phyloP scores from a whole-genome alignment of 2,113 vertebrate species.

The Gobiocypris rarus region DNA sequence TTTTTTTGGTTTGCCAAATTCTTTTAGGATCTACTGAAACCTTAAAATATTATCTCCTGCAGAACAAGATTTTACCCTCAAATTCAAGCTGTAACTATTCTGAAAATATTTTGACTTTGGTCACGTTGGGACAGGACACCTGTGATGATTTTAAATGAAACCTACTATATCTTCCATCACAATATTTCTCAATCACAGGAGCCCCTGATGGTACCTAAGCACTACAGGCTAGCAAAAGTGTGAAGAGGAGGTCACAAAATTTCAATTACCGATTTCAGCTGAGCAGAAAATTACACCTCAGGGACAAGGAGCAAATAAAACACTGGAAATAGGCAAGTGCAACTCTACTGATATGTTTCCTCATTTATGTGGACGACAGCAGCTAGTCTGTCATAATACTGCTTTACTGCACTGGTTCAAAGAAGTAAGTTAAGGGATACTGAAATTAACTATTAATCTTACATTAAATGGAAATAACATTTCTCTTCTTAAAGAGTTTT shows the following conservation, averaged over 20 bases:
- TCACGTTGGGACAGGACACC: not conserved
- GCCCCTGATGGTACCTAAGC: not conserved
- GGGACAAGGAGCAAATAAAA: constrained; percentile 46
- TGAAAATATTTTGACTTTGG: not conserved
- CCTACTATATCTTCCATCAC: not conserved
- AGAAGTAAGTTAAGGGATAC: not conserved
- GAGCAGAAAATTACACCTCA: constrained; percentile 66
- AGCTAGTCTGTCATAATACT: not conserved
- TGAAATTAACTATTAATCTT: not conserved
- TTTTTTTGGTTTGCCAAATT: not conserved
- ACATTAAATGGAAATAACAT: not conserved
- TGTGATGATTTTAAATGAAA: not conserved
- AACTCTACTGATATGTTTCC: constrained; percentile 37
- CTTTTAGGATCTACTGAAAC: not conserved
- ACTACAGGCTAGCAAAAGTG: constrained; percentile 36
- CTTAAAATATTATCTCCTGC: not conserved
- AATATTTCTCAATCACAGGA: constrained; percentile 12
- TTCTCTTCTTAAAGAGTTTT: not conserved
- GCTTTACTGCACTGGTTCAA: not conserved
- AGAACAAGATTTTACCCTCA: not conserved
- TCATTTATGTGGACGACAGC: constrained; percentile 13
- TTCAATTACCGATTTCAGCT: constrained; percentile 68
- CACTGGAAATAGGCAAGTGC: constrained; percentile 22
- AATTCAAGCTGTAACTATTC: not conserved
- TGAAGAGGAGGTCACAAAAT: constrained; percentile 38